Percentiles rank a stretch among this genome's conserved stretches.
phyloP scores from a whole-genome alignment of 2,113 vertebrate species.

The Corvus moneduloides region DNA sequence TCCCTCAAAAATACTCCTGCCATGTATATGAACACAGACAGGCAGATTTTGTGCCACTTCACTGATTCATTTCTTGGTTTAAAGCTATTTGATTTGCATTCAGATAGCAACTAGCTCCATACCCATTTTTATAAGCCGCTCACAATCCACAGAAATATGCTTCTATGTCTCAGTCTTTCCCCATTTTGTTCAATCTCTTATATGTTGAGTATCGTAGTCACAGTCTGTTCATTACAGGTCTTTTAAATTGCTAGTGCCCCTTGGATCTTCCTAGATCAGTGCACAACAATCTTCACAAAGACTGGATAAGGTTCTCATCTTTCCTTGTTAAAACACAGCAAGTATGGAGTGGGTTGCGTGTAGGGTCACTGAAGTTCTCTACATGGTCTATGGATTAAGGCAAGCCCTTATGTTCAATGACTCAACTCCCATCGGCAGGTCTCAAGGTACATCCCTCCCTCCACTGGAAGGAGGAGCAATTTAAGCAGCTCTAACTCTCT shows the following conservation, averaged over 20 bases:
- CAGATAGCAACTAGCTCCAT: not conserved
- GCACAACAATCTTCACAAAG: not conserved
- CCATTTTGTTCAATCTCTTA: not conserved
- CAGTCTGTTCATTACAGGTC: not conserved
- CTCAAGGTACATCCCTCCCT: not conserved
- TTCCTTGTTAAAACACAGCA: not conserved
- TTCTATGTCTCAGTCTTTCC: not conserved
- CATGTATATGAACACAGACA: not conserved
- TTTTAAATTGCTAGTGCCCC: not conserved
- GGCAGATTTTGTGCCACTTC: not conserved
- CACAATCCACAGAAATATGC: not conserved
- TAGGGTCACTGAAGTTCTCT: not conserved
- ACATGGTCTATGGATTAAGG: not conserved
- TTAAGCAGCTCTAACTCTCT: not conserved
- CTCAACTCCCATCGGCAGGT: not conserved
- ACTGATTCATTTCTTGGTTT: not conserved
- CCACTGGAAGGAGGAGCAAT: not conserved
- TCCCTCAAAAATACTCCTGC: not conserved
- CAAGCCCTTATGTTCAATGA: not conserved
- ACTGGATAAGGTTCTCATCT: not conserved
- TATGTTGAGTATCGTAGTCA: not conserved
- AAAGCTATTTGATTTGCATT: not conserved
- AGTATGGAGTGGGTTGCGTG: not conserved
- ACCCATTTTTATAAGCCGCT: not conserved
- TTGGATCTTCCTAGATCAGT: not conserved